Base-by-base conservation (phyloP, 2,888 invertebrate species). In the Aplocera efformata region DNA sequence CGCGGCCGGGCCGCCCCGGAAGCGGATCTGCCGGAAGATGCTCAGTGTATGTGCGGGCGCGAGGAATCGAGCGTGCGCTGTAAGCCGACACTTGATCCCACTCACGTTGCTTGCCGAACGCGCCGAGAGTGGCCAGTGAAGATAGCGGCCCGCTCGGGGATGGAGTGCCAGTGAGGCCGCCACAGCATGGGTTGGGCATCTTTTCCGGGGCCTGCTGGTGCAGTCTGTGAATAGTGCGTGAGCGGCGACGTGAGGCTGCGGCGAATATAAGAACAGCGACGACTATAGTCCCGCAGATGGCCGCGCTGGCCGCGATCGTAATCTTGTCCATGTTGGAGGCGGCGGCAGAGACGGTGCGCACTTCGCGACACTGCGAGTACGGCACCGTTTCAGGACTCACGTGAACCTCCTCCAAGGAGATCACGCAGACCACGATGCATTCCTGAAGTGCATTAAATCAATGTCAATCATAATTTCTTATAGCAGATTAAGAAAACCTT, bases 311-410 rank as follows among this genome's bases (percentile, higher is more conserved):
- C 11, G 95, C 96, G 65, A 97, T 97, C 35, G 97, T 97, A 67
- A 97, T 96, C 80, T 96, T 97, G 85, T 97, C 97, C 95, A 97
- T 96, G 82, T 96, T 95, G 39, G 95, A 94, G 35, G 95, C 93
- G 30, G 94, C 93, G 9, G 95, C 92, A 31, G 93, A 91, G 31
- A 94, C 94, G 1, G 96, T 96, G 49, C 96, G 92, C 40, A 97
- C 94, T 84, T 97, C 97, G 36, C 95, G 92, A 68, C 97, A 97
- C 79, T 96, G 97, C 47, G 90, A 90, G 81, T 93, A 94, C 32
- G 95, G 96, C 48, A 96, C 95, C 53, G 92, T 94, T 62, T 95
- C 94, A 23, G 96, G 96, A 39, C 94, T 94, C n/a, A 96, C 93
- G 78, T 94, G 93, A 43, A 94, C 92, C 74, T 96, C 96, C 81